These are phyloP conservation scores for Allobates femoralis DNA, from an alignment of 2,797 vertebrate species.

Conservation along the genomic window DNA sequence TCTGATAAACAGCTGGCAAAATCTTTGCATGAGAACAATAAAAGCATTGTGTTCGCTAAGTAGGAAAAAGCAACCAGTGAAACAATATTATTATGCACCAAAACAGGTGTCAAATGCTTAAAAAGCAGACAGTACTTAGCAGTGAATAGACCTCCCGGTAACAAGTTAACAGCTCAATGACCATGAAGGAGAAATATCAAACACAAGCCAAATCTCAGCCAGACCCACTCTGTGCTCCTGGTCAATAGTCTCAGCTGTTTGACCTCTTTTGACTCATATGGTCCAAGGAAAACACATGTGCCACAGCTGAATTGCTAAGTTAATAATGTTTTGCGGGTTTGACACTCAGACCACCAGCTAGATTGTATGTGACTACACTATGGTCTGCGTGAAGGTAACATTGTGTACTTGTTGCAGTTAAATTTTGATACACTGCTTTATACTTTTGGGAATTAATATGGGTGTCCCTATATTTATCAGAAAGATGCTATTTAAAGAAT, in stretches of 20 bases:
- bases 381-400: neutral
- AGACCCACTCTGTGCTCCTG: conserved; percentile 16
- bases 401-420: neutral
- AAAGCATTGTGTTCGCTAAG: conserved; percentile 8
- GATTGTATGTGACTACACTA: neutral
- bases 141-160: conserved; percentile 38
- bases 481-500: neutral
- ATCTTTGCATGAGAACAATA: conserved; percentile 28
- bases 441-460: neutral
- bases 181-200: conserved; percentile 31
- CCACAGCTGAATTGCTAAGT: conserved; percentile 37
- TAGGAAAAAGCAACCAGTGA: conserved; percentile 2
- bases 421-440: too few relatives aligned
- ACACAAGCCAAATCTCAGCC: conserved; percentile 39
- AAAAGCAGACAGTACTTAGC: conserved; percentile 30
- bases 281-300: conserved; percentile 47
- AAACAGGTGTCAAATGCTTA: conserved; percentile 51
- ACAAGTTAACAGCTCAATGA: conserved; percentile 10
- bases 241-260: conserved; percentile 57
- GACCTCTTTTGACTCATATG: conserved; percentile 25
- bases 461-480: neutral
- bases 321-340: neutral
- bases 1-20: neutral
- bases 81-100: conserved; percentile 25
- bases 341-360: neutral